Evolutionary conservation across 2,888 invertebrate genomes (phyloP), one percentile per base, ranked within the genome.

Genomic region (Heterodera filipjevi): DNA sequence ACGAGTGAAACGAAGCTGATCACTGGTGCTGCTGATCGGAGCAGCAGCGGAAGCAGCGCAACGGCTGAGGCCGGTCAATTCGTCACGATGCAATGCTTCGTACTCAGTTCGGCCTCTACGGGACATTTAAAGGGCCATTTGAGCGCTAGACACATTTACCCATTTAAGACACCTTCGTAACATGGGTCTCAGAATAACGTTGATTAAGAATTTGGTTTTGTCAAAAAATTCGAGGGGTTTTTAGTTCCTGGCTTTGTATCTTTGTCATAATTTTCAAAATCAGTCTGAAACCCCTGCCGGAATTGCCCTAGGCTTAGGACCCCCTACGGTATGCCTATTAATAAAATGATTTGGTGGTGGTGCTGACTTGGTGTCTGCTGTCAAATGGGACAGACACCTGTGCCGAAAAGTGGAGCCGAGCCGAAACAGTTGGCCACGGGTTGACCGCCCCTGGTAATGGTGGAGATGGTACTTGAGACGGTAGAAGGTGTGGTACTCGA

Each of bases 401-500:
- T 94, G 94, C 89, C 95, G 93, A 90, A 99, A 99, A 78, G 98
- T 92, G 22, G 98, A 98, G 77, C 98, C 98, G 95, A 99, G 96
- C 82, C 99, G 92, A 91, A 99, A 96, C 92, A 99, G 97, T 73
- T 87, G 87, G 22, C 81, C 94, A 93, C 0, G 71, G 27, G 76
- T 39, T 68, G 66, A 77, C 16, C 71, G 77, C n/a, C 27, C 39
- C 6, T 30, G 33, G 27, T n/a, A 32, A 14, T 49, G 71, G 66
- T 80, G 81, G 44, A 68, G 70, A 66, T 82, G 82, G 74, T 76
- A 78, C 77, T 86, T 87, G 53, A 99, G 92, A 82, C 99, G 93
- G 92, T 98, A 99, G 92, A 99, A 99, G 1, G 97, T 95, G 91
- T 99, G 99, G 91, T 99, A 96, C 90, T 99, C 99, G 0, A 99